Percentiles rank a stretch among this genome's conserved stretches.
These are phyloP conservation scores for Neodiprion lecontei DNA, from an alignment of 1,140 invertebrate genomes.

Conservation along the genomic window DNA sequence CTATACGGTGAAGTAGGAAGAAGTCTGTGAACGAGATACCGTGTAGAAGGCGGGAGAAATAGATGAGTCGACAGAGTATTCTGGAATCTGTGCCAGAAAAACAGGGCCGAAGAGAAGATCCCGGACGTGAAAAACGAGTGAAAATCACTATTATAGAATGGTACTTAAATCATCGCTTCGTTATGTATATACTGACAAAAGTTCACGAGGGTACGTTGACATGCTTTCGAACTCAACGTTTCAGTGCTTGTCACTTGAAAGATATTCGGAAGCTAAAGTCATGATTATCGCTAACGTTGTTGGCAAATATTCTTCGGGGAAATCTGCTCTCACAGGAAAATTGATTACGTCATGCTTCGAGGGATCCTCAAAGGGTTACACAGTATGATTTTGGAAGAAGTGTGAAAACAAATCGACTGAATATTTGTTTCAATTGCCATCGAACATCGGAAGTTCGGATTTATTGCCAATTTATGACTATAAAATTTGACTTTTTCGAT, in stretches of 20 bases:
- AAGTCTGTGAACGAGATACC: neutral
- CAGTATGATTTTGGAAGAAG: no score
- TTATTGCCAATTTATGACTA: no score
- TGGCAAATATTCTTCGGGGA: no score
- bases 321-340: no score
- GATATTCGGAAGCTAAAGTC: no score
- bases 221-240: conserved; percentile 1
- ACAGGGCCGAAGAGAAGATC: conserved; percentile 13
- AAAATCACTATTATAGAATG: neutral
- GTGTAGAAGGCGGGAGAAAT: neutral
- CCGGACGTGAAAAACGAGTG: conserved; percentile 14
- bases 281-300: no score
- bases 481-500: no score
- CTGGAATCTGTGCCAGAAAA: conserved; percentile 22
- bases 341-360: no score
- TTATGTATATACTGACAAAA: neutral
- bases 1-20: neutral
- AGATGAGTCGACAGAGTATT: conserved; percentile 19
- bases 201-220: neutral
- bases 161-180: neutral
- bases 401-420: no score
- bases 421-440: no score
- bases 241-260: conserved; percentile 1
- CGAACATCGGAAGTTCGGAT: no score
- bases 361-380: no score